Conservation (phyloP, 2,797 vertebrate genomes). For the Lagocephalus sceleratus region DNA sequence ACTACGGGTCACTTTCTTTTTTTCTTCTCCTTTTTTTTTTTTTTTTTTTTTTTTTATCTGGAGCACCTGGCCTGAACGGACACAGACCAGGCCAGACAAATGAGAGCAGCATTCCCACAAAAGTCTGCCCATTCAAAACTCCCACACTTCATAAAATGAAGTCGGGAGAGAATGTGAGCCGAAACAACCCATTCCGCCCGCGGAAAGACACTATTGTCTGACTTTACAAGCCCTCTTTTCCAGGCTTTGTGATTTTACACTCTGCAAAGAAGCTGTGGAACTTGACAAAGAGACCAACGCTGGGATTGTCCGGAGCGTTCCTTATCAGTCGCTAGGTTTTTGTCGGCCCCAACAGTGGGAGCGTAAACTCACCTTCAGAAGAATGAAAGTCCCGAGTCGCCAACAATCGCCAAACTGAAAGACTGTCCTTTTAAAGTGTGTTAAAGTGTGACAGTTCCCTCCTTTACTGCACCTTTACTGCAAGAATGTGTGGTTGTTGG, state of each 20-base stretch:
- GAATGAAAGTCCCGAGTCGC: no score
- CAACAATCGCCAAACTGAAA: no score
- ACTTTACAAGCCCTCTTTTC: constrained; percentile 49
- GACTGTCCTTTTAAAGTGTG: no score
- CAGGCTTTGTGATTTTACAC: constrained; percentile 38
- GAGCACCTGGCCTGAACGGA: constrained; percentile 65
- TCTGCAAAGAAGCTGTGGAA: constrained; percentile 27
- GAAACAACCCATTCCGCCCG: constrained; percentile 51
- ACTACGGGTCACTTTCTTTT: constrained; percentile 36
- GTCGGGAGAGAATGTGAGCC: constrained; percentile 54
- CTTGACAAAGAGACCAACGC: no score
- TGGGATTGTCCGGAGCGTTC: no score
- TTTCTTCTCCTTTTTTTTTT: not conserved
- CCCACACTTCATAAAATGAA: constrained; percentile 71
- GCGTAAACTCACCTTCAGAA: no score
- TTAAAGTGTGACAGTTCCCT: no score
- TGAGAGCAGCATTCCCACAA: constrained; percentile 51
- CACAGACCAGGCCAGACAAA: constrained; percentile 53
- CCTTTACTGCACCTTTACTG: no score
- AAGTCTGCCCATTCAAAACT: constrained; percentile 61
- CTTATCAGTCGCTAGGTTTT: no score
- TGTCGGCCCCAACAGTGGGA: no score
- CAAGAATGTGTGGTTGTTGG: no score
- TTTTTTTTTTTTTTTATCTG: constrained; percentile 59
- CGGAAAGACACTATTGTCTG: constrained; percentile 76